Percentiles rank a stretch among this genome's conserved stretches.
Conservation (phyloP, 2,888 invertebrate species). For the Erebia aethiops region DNA sequence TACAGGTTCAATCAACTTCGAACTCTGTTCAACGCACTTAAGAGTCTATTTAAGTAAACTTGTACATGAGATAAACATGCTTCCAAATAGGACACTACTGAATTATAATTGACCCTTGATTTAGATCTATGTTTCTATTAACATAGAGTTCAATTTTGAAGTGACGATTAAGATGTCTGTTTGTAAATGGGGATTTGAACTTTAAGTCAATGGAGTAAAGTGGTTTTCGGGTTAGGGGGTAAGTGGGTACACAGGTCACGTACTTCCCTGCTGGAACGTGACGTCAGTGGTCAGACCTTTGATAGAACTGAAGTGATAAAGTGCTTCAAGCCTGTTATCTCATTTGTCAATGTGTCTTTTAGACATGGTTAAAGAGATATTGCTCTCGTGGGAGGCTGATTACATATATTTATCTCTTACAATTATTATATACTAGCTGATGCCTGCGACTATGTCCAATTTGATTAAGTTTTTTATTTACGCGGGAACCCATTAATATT, state of each 20-base stretch:
- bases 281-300: slow-evolving; percentile 31
- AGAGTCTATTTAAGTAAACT: background rate
- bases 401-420: background rate
- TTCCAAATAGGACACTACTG: background rate
- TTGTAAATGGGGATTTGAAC: slow-evolving; percentile 9
- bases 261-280: slow-evolving; percentile 29
- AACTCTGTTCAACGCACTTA: background rate
- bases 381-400: background rate
- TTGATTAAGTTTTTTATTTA: too few relatives aligned
- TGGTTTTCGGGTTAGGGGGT: background rate
- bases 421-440: background rate
- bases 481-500: background rate
- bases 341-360: background rate
- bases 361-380: background rate
- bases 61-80: background rate
- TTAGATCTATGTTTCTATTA: background rate
- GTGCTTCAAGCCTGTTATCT: background rate
- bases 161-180: background rate
- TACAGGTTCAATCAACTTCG: slow-evolving; percentile 15
- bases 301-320: slow-evolving; percentile 12
- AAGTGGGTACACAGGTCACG: slow-evolving; percentile 28
- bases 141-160: slow-evolving; percentile 1
- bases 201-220: slow-evolving; percentile 18
- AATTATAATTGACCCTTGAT: background rate
- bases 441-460: background rate